Conservation (phyloP, 2,113 vertebrate species). For the Hypanus sabinus region DNA sequence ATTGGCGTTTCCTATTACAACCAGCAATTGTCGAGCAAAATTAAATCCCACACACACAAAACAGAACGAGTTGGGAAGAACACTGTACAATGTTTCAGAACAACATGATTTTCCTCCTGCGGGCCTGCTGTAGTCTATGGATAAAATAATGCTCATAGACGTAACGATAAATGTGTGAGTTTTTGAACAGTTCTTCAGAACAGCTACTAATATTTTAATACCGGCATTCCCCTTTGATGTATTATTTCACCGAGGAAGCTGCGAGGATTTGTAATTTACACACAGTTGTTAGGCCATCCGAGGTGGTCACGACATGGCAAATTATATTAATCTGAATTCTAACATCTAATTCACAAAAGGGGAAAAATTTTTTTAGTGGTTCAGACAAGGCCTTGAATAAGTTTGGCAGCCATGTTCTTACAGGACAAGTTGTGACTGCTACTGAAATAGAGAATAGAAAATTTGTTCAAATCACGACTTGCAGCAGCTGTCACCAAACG, state of each 20-base stretch:
- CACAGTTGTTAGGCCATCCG: background rate
- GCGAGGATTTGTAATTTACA: slow-evolving; percentile 1
- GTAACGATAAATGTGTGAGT: background rate
- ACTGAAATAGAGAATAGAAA: slow-evolving; percentile 51
- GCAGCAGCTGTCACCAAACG: slow-evolving; percentile 76
- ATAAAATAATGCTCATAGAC: slow-evolving; percentile 16
- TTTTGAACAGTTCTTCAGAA: background rate
- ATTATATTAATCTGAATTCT: slow-evolving; percentile 37
- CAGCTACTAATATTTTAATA: slow-evolving; percentile 9
- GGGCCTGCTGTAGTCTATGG: background rate
- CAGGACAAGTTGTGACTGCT: background rate
- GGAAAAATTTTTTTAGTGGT: background rate
- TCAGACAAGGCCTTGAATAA: background rate
- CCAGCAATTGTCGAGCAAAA: slow-evolving; percentile 20
- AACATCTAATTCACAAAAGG: slow-evolving; percentile 28
- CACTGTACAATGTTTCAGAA: slow-evolving; percentile 26
- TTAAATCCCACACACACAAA: background rate
- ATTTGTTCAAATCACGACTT: slow-evolving; percentile 53
- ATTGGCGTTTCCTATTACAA: slow-evolving; percentile 30
- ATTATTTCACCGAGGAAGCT: background rate
- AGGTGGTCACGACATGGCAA: background rate
- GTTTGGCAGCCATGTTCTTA: background rate
- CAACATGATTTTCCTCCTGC: slow-evolving; percentile 15
- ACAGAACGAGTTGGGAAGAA: slow-evolving; percentile 7
- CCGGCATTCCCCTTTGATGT: background rate